Percentiles rank a stretch among this genome's conserved stretches.
phyloP scores from a whole-genome alignment of 2,113 vertebrate species.

The Pelobates fuscus region DNA sequence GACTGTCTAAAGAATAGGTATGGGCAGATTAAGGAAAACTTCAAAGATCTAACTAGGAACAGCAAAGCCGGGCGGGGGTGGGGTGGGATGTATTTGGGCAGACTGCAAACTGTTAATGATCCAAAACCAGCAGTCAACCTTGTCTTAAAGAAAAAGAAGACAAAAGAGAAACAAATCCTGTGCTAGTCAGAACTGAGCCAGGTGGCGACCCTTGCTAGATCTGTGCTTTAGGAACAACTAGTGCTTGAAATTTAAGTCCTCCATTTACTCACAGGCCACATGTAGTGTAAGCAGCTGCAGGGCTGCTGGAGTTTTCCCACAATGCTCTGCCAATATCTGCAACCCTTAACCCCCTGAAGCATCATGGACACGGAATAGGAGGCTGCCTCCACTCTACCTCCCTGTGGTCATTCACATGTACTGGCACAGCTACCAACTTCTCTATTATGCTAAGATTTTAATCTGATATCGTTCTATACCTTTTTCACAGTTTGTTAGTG shows the following conservation, averaged over 20 bases:
- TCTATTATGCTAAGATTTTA: too few relatives aligned
- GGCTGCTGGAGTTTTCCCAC: slow-evolving; percentile 24
- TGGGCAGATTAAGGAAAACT: slow-evolving; percentile 16
- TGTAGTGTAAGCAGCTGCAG: slow-evolving; percentile 40
- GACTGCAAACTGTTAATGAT: slow-evolving; percentile 43
- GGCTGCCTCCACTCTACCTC: slow-evolving; percentile 6
- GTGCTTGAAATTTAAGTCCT: slow-evolving; percentile 18
- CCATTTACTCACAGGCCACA: slow-evolving; percentile 32
- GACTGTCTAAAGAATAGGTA: slow-evolving; percentile 7
- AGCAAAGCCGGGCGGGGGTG: slow-evolving; percentile 8
- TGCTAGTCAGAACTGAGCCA: slow-evolving; percentile 26
- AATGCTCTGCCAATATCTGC: slow-evolving; percentile 37
- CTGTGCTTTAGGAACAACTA: slow-evolving; percentile 27
- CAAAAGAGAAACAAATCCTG: slow-evolving; percentile 40
- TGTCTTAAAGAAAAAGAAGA: slow-evolving; percentile 22
- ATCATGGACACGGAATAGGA: background rate
- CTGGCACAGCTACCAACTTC: background rate
- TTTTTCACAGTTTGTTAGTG: too few relatives aligned
- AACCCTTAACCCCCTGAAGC: slow-evolving; percentile 11
- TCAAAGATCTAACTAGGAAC: slow-evolving; percentile 15
- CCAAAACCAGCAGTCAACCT: slow-evolving; percentile 34
- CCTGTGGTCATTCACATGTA: background rate
- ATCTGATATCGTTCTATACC: too few relatives aligned
- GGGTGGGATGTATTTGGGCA: slow-evolving; percentile 25
- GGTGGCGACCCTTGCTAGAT: slow-evolving; percentile 33